These are phyloP conservation scores for Orchesellides sinensis DNA, from an alignment of 2,888 invertebrate genomes.

Conservation along the genomic window DNA sequence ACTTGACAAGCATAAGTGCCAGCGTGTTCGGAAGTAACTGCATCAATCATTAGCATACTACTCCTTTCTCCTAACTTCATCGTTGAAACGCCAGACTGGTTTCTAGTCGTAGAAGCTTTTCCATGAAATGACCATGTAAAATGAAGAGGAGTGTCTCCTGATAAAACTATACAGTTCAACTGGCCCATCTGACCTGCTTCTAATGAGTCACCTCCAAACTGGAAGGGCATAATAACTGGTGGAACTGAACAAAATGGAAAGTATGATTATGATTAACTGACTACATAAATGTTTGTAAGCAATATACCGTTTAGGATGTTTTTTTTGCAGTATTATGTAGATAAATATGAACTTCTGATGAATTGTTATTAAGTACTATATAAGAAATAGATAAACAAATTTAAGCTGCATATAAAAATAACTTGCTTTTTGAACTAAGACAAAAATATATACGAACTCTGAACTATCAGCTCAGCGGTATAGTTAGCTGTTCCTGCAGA, in stretches of 20 bases:
- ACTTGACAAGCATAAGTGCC: constrained; percentile 86
- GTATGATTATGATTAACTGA: too few species aligned
- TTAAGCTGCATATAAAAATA: constrained; percentile 11
- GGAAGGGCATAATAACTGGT: constrained; percentile 80
- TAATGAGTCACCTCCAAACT: constrained; percentile 84
- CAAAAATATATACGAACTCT: constrained; percentile 48
- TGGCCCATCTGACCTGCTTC: constrained; percentile 87
- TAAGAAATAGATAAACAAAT: too few species aligned
- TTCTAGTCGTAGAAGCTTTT: constrained; percentile 74
- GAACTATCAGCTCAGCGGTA: constrained; percentile 78
- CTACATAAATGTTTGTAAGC: too few species aligned
- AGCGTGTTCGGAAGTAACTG: constrained; percentile 81
- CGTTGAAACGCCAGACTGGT: constrained; percentile 79
- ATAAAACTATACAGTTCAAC: constrained; percentile 83
- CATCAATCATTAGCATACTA: constrained; percentile 81
- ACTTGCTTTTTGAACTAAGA: too few species aligned
- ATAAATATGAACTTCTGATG: too few species aligned
- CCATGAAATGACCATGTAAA: constrained; percentile 88
- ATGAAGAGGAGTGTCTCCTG: constrained; percentile 88
- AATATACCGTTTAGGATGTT: too few species aligned
- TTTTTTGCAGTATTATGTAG: too few species aligned
- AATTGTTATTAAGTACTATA: too few species aligned
- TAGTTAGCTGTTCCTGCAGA: constrained; percentile 84
- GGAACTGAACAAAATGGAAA: too few species aligned
- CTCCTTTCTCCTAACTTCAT: constrained; percentile 80